These are phyloP conservation scores for Autographa gamma DNA, from an alignment of 2,888 invertebrate genomes.

Conservation along the genomic window DNA sequence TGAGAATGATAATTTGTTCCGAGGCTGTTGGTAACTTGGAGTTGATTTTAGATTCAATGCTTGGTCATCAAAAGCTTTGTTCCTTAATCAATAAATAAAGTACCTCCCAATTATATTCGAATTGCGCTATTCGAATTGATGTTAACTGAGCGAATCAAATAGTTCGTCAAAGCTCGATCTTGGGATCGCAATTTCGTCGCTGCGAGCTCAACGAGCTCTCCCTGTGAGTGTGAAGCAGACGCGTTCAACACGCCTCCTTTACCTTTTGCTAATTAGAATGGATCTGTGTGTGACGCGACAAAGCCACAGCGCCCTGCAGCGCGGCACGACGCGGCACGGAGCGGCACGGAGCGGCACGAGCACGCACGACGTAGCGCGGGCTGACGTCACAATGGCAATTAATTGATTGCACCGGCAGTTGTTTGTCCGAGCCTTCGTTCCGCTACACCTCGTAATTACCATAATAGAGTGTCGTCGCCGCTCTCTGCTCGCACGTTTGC, in stretches of 20 bases:
- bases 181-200: constrained; percentile 11
- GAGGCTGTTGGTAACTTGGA: too few species aligned
- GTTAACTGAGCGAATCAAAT: constrained; percentile 8
- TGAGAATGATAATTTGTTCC: too few species aligned
- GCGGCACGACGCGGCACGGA: constrained; percentile 1
- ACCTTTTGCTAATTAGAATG: constrained; percentile 45
- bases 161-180: not conserved
- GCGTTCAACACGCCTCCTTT: constrained; percentile 36
- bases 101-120: constrained; percentile 12
- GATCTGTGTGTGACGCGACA: constrained; percentile 20
- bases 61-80: too few species aligned
- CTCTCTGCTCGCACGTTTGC: not conserved
- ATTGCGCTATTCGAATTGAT: too few species aligned
- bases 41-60: too few species aligned
- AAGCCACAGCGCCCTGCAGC: not conserved
- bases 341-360: constrained; percentile 7
- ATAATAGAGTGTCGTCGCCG: constrained; percentile 38
- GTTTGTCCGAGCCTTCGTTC: constrained; percentile 48
- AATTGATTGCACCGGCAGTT: constrained; percentile 54
- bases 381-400: constrained; percentile 35
- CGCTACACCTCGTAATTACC: constrained; percentile 49
- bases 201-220: not conserved
- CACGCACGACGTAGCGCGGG: not conserved
- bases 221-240: constrained; percentile 10
- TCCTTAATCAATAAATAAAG: too few species aligned